These are phyloP conservation scores for Blera fallax DNA, from an alignment of 2,888 invertebrate species.

Conservation along the genomic window DNA sequence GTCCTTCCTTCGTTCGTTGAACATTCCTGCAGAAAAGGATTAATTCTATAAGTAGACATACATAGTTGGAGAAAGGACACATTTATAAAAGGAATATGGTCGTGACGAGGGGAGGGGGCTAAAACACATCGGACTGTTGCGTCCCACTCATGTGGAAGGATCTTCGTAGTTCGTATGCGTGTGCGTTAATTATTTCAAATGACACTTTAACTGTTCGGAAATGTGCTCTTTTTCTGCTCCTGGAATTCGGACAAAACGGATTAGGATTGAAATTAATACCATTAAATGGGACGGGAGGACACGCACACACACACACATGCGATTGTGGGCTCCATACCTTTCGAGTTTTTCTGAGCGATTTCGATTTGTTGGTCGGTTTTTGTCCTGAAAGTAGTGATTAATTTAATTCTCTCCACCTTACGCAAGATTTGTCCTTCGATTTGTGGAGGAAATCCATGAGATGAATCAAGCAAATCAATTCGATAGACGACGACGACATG, in stretches of 20 bases:
- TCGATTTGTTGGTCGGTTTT: conserved; percentile 15
- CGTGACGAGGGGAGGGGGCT: background rate
- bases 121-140: conserved; percentile 57
- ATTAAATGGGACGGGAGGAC: conserved; percentile 48
- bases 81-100: background rate
- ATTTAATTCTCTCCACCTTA: conserved; percentile 44
- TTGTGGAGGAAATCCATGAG: conserved; percentile 15
- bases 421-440: conserved; percentile 12
- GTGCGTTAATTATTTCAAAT: conserved; percentile 72
- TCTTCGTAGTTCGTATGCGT: conserved; percentile 19
- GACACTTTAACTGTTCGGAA: conserved; percentile 71
- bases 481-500: conserved; percentile 25
- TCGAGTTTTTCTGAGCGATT: background rate
- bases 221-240: conserved; percentile 64
- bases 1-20: conserved; percentile 40
- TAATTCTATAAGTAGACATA: conserved; percentile 64
- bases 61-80: conserved; percentile 18
- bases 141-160: conserved; percentile 58
- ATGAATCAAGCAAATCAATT: conserved; percentile 55
- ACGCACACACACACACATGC: conserved; percentile 17
- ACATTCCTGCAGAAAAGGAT: conserved; percentile 68
- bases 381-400: conserved; percentile 54
- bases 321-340: background rate
- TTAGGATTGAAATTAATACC: conserved; percentile 69
- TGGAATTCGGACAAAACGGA: conserved; percentile 70